Base-by-base conservation (phyloP, 1,140 invertebrate species). In the Drosophila ficusphila region DNA sequence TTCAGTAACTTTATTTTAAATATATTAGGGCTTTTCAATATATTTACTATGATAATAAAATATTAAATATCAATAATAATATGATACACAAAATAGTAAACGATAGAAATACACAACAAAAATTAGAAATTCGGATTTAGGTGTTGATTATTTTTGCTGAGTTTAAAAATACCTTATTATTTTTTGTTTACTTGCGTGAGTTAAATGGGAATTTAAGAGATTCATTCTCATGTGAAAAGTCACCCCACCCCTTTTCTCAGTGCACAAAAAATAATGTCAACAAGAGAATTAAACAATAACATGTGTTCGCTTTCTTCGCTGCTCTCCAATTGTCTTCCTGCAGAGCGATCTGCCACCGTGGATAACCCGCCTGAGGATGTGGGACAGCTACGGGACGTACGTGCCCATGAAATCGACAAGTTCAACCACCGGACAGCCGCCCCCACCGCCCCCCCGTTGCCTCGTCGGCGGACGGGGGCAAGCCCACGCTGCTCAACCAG, bases 301-400 rank as follows among this genome's bases (percentile, higher is more conserved):
- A 69, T 57, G 36, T 49, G 42, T 36, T 47, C 21, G 18, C 34
- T 65, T 34, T 51, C 11, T 33, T 38, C 34, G 21, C 16, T 12
- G 12, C 31, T 19, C 18, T 56, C 41, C 47, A 34, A 21, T 41
- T 52, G 11, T 23, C 14, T 7, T 36, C 11, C 33, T 46, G 12
- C 60, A 91, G 90, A 81, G 76, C 46, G 89, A 91, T 72, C 74
- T 91, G 52, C 91, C 91, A 33, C 91, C 92, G n/a, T 94, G 93
- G 82, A 92, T 93, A 29, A 94, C 93, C 18, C 90, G 93, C 31
- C 79, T 94, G 36, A 91, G 93, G 31, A 93, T 95, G 67, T 94
- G 93, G 92, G 94, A 94, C 79, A 93, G 93, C 31, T 92, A 92
- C 51, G 90, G 90, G 27, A 90, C 90, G 2, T 91, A 91, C 76